A percentile compares a stretch with the other conserved stretches of the same genome.
Conservation (phyloP, 92 coral and sea anemone species). For the Parazoanthus atlanticus region DNA sequence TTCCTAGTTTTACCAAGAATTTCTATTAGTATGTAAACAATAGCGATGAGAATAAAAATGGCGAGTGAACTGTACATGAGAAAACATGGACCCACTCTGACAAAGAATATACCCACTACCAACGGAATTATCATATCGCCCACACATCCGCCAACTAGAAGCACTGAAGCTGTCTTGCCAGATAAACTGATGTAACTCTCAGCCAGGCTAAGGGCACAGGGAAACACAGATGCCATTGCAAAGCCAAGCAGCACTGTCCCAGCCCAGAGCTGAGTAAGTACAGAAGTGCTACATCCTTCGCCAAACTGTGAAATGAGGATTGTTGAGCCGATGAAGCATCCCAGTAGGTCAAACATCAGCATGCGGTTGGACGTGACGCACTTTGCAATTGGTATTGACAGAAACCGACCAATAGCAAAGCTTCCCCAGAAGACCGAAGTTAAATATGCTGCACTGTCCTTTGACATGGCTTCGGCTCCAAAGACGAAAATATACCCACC, state of each 20-base stretch:
- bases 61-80: conserved; percentile 71
- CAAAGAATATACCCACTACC: conserved; percentile 77
- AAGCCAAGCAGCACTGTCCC: conserved; percentile 87
- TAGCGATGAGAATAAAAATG: conserved; percentile 50
- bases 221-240: conserved; percentile 90
- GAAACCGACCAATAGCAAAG: conserved; percentile 80
- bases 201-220: conserved; percentile 81
- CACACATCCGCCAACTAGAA: conserved; percentile 80
- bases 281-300: conserved; percentile 52
- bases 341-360: conserved; percentile 68
- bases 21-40: conserved; percentile 43
- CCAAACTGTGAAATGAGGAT: conserved; percentile 71
- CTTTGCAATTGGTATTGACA: conserved; percentile 80
- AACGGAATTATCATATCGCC: conserved; percentile 93
- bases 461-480: conserved; percentile 65
- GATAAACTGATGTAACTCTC: conserved; percentile 78
- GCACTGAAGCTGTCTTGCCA: conserved; percentile 81
- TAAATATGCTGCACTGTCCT: conserved; percentile 71
- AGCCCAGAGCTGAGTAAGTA: conserved; percentile 70
- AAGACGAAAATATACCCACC: conserved; percentile 84
- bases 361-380: conserved; percentile 70
- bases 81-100: conserved; percentile 74
- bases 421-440: conserved; percentile 95
- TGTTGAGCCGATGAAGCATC: conserved; percentile 68
- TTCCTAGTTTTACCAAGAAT: conserved; percentile 24